phyloP scores from a whole-genome alignment of 2,797 vertebrate genomes.

The Remorina albescens region DNA sequence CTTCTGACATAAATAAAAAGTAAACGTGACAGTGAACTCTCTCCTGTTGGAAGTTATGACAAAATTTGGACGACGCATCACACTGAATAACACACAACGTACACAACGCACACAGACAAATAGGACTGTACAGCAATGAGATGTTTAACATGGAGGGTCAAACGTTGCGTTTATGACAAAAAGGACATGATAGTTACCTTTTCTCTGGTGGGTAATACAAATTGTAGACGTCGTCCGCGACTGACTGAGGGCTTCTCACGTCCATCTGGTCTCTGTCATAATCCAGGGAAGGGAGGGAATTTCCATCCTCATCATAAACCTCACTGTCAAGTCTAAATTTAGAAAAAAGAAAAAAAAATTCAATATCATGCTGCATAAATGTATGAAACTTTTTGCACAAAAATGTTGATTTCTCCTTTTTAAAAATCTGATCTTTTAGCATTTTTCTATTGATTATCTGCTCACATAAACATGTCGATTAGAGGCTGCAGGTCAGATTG shows the following conservation, averaged over 20 bases:
- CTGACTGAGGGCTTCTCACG: slow-evolving; percentile 86
- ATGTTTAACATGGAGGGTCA: slow-evolving; percentile 64
- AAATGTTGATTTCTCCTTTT: no score
- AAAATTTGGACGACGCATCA: slow-evolving; percentile 62
- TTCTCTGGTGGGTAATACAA: slow-evolving; percentile 89
- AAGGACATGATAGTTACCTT: slow-evolving; percentile 84
- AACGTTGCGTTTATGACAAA: slow-evolving; percentile 2
- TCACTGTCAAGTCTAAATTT: slow-evolving; percentile 86
- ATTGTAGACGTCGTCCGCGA: slow-evolving; percentile 86
- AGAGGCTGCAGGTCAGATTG: slow-evolving; percentile 29
- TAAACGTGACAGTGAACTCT: neutral
- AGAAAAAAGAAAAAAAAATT: neutral
- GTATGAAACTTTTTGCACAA: neutral
- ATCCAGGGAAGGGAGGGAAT: slow-evolving; percentile 88
- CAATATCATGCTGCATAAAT: neutral
- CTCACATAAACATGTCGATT: slow-evolving; percentile 30
- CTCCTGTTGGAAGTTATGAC: slow-evolving; percentile 25
- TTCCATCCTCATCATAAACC: slow-evolving; percentile 92
- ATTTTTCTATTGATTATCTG: slow-evolving; percentile 49
- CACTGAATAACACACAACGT: slow-evolving; percentile 64
- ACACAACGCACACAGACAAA: slow-evolving; percentile 62
- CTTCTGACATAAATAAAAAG: neutral
- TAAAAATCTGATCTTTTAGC: no score
- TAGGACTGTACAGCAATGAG: slow-evolving; percentile 66
- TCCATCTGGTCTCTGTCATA: slow-evolving; percentile 89